Evolutionary conservation across 2,113 vertebrate species (phyloP).

Genomic region (Scytalopus superciliaris): DNA sequence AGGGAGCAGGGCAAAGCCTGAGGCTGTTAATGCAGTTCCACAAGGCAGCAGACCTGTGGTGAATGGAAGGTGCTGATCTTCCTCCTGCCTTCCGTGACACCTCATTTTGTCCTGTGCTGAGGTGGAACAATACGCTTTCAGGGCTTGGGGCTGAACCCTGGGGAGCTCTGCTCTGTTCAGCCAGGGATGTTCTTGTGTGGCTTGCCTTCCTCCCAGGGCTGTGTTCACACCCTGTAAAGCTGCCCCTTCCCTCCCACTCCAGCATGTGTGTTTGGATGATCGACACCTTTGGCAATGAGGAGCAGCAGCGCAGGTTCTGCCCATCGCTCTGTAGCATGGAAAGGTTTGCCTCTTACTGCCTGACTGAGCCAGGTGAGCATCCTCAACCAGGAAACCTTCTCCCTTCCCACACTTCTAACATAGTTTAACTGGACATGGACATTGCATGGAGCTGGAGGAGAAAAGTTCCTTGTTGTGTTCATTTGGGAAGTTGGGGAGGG

Average conservation of each 20-base stretch:
- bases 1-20: not conserved
- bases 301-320: constrained; percentile 87
- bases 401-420: not conserved
- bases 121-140: fast-evolving
- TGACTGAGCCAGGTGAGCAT: constrained; percentile 92
- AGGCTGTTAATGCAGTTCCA: not conserved
- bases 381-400: not conserved
- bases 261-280: constrained; percentile 99
- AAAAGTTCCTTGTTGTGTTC: not conserved
- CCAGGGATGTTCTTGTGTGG: not conserved
- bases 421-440: not conserved
- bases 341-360: constrained; percentile 93
- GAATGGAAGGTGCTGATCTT: not conserved
- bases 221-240: not conserved
- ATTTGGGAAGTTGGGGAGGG: not conserved
- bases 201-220: not conserved
- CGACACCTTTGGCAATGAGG: constrained; percentile 86
- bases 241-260: constrained; percentile 22
- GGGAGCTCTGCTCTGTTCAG: not conserved
- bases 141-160: not conserved
- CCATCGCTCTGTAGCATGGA: constrained; percentile 92
- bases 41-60: not conserved
- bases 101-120: not conserved
- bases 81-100: not conserved
- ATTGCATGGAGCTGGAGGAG: not conserved